These are phyloP conservation scores for Drosophila koepferae DNA, from an alignment of 2,888 invertebrate genomes.

Conservation along the genomic window DNA sequence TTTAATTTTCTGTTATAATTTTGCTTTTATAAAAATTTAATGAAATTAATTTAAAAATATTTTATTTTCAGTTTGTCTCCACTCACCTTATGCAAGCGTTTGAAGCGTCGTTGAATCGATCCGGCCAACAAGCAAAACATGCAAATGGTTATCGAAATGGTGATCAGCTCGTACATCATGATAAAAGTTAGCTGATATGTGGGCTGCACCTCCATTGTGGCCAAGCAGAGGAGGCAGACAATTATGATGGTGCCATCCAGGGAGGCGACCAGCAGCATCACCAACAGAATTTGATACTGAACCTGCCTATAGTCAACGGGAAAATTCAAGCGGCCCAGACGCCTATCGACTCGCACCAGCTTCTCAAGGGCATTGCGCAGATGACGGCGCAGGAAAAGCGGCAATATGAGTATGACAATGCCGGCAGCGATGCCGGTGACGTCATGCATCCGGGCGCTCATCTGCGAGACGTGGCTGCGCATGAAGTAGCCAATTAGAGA, in stretches of 20 bases:
- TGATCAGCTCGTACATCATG: slow-evolving; percentile 49
- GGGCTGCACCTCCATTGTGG: slow-evolving; percentile 48
- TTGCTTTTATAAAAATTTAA: too few species aligned
- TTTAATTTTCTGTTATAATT: too few species aligned
- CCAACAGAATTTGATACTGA: background rate
- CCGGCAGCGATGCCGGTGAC: slow-evolving; percentile 49
- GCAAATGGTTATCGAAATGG: slow-evolving; percentile 52
- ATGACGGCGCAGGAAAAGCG: slow-evolving; percentile 47
- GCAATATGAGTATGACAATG: slow-evolving; percentile 57
- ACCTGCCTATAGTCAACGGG: slow-evolving; percentile 38
- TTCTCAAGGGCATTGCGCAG: slow-evolving; percentile 33
- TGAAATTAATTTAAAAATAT: background rate
- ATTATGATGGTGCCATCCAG: slow-evolving; percentile 37
- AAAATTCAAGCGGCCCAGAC: slow-evolving; percentile 4
- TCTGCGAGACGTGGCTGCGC: slow-evolving; percentile 54
- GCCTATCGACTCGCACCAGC: slow-evolving; percentile 41
- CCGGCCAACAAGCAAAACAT: slow-evolving; percentile 52
- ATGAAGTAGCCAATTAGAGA: slow-evolving; percentile 69
- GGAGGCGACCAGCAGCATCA: slow-evolving; percentile 12
- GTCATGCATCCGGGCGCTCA: slow-evolving; percentile 49
- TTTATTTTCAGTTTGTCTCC: background rate
- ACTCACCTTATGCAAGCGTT: slow-evolving; percentile 35
- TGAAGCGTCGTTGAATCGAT: slow-evolving; percentile 46
- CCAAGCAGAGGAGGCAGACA: slow-evolving; percentile 47
- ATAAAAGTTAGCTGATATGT: slow-evolving; percentile 58